Conservation (phyloP, 2,113 vertebrate species). For the Pseudorectes ferrugineus region DNA sequence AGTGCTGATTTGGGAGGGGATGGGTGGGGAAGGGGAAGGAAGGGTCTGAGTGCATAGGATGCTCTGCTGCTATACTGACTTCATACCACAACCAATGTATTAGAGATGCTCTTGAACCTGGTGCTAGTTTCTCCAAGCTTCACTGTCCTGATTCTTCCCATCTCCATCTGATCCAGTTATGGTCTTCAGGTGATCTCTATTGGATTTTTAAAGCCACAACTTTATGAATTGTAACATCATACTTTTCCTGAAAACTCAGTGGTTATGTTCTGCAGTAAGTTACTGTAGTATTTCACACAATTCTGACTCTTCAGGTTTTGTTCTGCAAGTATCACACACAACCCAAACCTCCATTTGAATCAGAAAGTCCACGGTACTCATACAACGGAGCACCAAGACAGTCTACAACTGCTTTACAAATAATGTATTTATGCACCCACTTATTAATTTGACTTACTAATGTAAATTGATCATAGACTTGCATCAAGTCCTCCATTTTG, state of each 20-base stretch:
- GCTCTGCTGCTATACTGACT: slow-evolving; percentile 66
- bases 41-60: slow-evolving; percentile 53
- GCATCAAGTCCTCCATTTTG: slow-evolving; percentile 95
- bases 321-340: slow-evolving; percentile 16
- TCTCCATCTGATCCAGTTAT: slow-evolving; percentile 68
- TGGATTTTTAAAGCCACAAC: slow-evolving; percentile 68
- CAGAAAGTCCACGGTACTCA: background rate
- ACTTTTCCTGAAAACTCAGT: slow-evolving; percentile 52
- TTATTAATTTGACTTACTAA: slow-evolving; percentile 86
- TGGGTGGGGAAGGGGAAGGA: slow-evolving; percentile 7
- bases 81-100: slow-evolving; percentile 66
- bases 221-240: slow-evolving; percentile 65
- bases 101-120: slow-evolving; percentile 67
- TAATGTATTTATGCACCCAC: slow-evolving; percentile 63
- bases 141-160: slow-evolving; percentile 66
- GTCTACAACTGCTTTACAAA: slow-evolving; percentile 57
- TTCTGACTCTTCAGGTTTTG: slow-evolving; percentile 29
- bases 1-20: slow-evolving; percentile 32
- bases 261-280: slow-evolving; percentile 53
- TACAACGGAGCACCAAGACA: slow-evolving; percentile 24
- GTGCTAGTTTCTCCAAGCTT: slow-evolving; percentile 66
- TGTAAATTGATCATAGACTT: slow-evolving; percentile 98
- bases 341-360: slow-evolving; percentile 32
- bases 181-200: slow-evolving; percentile 67
- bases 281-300: slow-evolving; percentile 37